These are phyloP conservation scores for Anneissia japonica DNA, from an alignment of 35 echinoderm and acorn worm species.

Conservation along the genomic window DNA sequence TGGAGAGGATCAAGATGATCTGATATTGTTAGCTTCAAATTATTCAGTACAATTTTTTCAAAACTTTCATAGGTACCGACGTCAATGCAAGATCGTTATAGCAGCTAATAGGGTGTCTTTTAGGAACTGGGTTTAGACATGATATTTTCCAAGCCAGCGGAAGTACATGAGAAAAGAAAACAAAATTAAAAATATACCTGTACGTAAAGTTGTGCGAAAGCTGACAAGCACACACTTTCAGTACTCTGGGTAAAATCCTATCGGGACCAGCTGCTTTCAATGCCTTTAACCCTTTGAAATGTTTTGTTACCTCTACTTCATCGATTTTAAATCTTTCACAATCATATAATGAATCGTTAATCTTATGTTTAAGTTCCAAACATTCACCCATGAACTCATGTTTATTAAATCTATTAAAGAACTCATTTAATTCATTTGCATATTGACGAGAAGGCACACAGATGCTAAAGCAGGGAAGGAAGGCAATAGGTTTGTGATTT, in stretches of 20 bases:
- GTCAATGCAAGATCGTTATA: no score
- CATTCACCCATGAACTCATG: background rate
- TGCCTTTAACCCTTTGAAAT: background rate
- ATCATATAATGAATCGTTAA: background rate
- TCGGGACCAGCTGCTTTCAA: background rate
- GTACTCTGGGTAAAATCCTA: background rate
- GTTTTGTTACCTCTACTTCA: background rate
- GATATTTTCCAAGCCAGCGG: background rate
- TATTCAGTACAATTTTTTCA: no score
- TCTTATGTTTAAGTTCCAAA: background rate
- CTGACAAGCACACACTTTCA: background rate
- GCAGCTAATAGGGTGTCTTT: background rate
- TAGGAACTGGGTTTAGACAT: background rate
- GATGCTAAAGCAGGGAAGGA: no score
- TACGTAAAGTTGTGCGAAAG: background rate
- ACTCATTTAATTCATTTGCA: background rate
- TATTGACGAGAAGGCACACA: no score
- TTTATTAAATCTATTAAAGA: background rate
- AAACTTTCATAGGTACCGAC: no score
- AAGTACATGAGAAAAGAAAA: background rate
- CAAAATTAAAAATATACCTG: background rate
- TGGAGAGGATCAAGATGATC: no score
- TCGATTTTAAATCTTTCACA: background rate
- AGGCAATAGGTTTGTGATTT: no score
- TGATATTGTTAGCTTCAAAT: no score